A percentile compares a stretch with the other conserved stretches of the same genome.
Conservation (phyloP, 35 echinoderm and acorn worm genomes). For the Stichopus chloronotus region DNA sequence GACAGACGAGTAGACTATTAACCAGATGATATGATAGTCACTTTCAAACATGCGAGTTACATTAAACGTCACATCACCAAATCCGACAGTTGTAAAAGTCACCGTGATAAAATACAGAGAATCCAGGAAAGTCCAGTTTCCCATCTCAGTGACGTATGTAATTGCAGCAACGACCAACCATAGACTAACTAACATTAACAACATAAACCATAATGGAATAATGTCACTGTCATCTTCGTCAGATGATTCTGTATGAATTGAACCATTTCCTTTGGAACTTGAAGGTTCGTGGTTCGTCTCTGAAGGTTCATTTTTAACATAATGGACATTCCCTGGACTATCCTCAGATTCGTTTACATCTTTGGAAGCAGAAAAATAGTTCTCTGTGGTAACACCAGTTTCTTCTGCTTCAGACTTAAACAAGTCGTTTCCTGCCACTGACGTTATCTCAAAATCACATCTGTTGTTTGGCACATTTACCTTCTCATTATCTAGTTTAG, state of each 20-base stretch:
- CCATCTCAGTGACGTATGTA: background rate
- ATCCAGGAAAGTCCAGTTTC: constrained; percentile 39
- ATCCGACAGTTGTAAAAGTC: constrained; percentile 50
- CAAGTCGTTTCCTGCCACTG: too few relatives aligned
- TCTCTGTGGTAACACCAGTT: too few relatives aligned
- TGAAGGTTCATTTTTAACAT: too few relatives aligned
- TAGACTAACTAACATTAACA: background rate
- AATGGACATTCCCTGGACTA: too few relatives aligned
- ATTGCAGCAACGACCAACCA: background rate
- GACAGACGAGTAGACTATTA: background rate
- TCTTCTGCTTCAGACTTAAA: too few relatives aligned
- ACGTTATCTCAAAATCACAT: too few relatives aligned
- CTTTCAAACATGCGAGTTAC: background rate
- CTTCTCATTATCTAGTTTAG: too few relatives aligned
- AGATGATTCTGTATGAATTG: background rate
- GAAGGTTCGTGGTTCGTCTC: too few relatives aligned
- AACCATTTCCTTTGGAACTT: background rate
- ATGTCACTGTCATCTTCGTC: background rate
- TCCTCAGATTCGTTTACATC: too few relatives aligned
- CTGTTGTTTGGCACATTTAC: too few relatives aligned
- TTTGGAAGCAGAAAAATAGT: too few relatives aligned
- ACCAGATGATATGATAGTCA: background rate
- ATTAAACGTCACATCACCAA: constrained; percentile 21
- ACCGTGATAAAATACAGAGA: constrained; percentile 29
- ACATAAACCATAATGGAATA: constrained; percentile 32